These are phyloP conservation scores for Fopius arisanus DNA, from an alignment of 1,140 invertebrate genomes.

Conservation along the genomic window DNA sequence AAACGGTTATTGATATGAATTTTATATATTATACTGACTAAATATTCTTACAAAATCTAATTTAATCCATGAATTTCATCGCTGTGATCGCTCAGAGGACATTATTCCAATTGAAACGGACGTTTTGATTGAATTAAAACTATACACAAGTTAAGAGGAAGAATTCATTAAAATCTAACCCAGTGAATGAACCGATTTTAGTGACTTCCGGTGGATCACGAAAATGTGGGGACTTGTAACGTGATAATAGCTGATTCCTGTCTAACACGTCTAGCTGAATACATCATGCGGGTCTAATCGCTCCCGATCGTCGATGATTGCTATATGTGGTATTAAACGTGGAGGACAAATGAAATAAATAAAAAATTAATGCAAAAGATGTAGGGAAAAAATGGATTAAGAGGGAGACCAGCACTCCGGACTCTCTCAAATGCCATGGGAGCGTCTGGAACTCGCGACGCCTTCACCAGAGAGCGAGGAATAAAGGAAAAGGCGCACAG, in stretches of 20 bases:
- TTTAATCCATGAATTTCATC: neutral
- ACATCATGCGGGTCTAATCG: constrained; percentile 1
- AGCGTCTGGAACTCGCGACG: neutral
- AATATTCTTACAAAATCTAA: neutral
- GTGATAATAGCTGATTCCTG: neutral
- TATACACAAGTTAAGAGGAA: neutral
- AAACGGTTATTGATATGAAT: no score
- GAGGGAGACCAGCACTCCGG: neutral
- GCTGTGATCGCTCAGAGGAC: neutral
- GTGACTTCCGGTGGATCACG: neutral
- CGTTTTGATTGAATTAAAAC: constrained; percentile 11
- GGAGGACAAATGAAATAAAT: neutral
- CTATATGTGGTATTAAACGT: neutral
- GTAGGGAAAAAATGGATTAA: neutral
- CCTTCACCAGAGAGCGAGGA: neutral
- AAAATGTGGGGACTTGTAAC: constrained; percentile 2
- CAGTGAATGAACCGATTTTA: constrained; percentile 1
- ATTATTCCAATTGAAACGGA: constrained; percentile 17
- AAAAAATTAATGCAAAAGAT: neutral
- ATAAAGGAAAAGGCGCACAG: constrained; percentile 48
- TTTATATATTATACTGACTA: no score
- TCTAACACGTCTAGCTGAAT: neutral
- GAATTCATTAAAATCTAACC: constrained; percentile 14
- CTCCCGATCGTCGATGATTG: neutral
- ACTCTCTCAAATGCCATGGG: neutral